These are phyloP conservation scores for Scytalopus superciliaris DNA, from an alignment of 2,113 vertebrate genomes.

Conservation along the genomic window DNA sequence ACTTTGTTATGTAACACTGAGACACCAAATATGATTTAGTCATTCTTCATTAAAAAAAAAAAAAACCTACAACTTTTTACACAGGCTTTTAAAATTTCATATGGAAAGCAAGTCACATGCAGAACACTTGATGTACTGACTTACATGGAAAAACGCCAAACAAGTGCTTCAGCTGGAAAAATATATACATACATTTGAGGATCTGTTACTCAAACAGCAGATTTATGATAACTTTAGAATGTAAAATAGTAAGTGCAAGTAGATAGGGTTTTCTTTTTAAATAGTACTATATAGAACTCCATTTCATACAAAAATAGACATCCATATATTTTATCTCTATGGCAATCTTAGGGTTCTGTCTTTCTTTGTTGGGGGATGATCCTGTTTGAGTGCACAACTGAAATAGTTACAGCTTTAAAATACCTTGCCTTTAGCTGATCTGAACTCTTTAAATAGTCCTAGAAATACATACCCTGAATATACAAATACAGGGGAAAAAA, in stretches of 20 bases:
- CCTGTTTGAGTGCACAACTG: not conserved
- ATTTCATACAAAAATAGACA: conserved; percentile 73
- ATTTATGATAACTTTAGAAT: conserved; percentile 49
- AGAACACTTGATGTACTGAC: not conserved
- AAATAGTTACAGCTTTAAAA: not conserved
- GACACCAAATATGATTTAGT: not conserved
- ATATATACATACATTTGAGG: conserved; percentile 56
- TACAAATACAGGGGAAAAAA: not conserved
- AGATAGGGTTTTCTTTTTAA: conserved; percentile 29
- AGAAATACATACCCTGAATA: not conserved
- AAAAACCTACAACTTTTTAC: not conserved
- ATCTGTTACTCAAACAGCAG: conserved; percentile 45
- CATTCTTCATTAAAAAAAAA: not conserved
- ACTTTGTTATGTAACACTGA: conserved; percentile 33
- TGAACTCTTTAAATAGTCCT: not conserved
- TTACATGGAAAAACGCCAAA: not conserved
- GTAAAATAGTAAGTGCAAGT: conserved; percentile 72
- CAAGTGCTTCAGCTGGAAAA: conserved; percentile 15
- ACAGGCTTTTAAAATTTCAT: not conserved
- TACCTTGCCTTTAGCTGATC: not conserved
- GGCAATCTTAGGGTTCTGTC: not conserved
- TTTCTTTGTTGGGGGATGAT: not conserved
- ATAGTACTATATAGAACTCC: conserved; percentile 57
- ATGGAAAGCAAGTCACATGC: not conserved
- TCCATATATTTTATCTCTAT: conserved; percentile 13